Base-by-base conservation (phyloP, 2,888 invertebrate species). In the Dasysyrphus tricinctus region DNA sequence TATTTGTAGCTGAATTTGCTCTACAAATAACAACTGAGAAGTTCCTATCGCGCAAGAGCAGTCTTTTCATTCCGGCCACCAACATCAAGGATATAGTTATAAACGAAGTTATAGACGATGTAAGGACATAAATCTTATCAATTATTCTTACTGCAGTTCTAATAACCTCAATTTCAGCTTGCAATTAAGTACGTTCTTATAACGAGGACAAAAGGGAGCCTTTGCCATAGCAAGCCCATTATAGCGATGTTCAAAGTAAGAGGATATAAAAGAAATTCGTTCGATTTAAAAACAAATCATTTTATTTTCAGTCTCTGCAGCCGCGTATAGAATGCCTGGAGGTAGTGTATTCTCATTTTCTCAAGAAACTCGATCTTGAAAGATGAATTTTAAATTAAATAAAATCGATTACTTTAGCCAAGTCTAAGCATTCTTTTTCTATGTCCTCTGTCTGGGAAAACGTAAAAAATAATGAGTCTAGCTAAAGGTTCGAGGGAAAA, bases 71-170 rank as follows among this genome's bases (percentile, higher is more conserved):
- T 19, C 91, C 93, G 12, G 89, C 90, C 14, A 89, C 90, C 0
- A 88, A 90, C 73, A 90, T 93, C 9, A 89, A 92, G 44, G 92
- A 93, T 81, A 88, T 93, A 14, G 91, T 93, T 2, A 91, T 93
- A 12, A 93, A 93, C 77, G 93, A 93, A 90, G 93, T 93, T 1
- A 91, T 93, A 32, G 91, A 92, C 63, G 90, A 92, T 90, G 93
- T 93, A 89, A 82, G 90, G 39, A 29, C 8, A 3, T 8, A 16
- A 1, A 1, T 1, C 3, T 9, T 6, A 2, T 14, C 39, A 14
- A 5, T 3, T 42, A 47, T 39, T 5, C 2, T 54, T n/a, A 32
- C 14, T 39, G 14, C 14, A 14, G 5, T 24, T n/a, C 9, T 24
- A 14, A 42, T 65, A 0, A 73, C 61, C 19, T 73, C 5, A 37